Evolutionary conservation across 2,113 vertebrate species (phyloP).

Genomic region (Ammodytes marinus): DNA sequence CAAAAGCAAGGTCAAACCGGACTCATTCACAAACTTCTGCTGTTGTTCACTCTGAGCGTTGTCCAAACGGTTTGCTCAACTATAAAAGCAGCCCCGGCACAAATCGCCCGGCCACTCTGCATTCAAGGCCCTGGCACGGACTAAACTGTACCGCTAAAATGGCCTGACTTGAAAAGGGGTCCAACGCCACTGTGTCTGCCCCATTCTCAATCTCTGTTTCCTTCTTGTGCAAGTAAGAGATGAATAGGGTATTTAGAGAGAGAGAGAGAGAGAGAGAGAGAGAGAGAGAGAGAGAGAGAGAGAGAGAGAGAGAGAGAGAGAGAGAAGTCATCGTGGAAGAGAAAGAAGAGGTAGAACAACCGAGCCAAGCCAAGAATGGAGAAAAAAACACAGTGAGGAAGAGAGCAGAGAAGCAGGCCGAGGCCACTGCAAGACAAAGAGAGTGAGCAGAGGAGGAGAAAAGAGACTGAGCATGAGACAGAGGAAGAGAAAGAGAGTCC

Average conservation of each 20-base stretch:
- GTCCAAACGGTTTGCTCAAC: slow-evolving; percentile 46
- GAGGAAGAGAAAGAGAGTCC: slow-evolving; percentile 61
- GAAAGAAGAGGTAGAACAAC: slow-evolving; percentile 47
- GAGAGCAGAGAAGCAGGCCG: slow-evolving; percentile 47
- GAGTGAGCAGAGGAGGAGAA: slow-evolving; percentile 43
- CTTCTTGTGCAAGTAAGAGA: slow-evolving; percentile 36
- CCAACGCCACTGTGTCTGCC: slow-evolving; percentile 37
- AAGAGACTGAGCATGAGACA: slow-evolving; percentile 50
- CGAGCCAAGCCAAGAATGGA: slow-evolving; percentile 20
- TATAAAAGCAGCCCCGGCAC: slow-evolving; percentile 44
- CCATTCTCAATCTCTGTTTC: slow-evolving; percentile 52
- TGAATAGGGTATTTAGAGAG: slow-evolving; percentile 42
- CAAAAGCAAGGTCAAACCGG: slow-evolving; percentile 58
- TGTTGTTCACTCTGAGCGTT: slow-evolving; percentile 50
- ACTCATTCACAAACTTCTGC: slow-evolving; percentile 59
- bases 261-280: too few relatives aligned
- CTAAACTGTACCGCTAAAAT: slow-evolving; percentile 48
- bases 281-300: too few relatives aligned
- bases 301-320: too few relatives aligned
- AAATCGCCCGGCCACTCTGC: slow-evolving; percentile 44
- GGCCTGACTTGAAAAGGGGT: slow-evolving; percentile 50
- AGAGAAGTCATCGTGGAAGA: slow-evolving; percentile 42
- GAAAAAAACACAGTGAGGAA: slow-evolving; percentile 19
- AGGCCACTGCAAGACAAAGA: slow-evolving; percentile 60
- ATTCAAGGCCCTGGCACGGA: slow-evolving; percentile 55